Conservation (phyloP, 2,797 vertebrate genomes). For the Oreortyx pictus region DNA sequence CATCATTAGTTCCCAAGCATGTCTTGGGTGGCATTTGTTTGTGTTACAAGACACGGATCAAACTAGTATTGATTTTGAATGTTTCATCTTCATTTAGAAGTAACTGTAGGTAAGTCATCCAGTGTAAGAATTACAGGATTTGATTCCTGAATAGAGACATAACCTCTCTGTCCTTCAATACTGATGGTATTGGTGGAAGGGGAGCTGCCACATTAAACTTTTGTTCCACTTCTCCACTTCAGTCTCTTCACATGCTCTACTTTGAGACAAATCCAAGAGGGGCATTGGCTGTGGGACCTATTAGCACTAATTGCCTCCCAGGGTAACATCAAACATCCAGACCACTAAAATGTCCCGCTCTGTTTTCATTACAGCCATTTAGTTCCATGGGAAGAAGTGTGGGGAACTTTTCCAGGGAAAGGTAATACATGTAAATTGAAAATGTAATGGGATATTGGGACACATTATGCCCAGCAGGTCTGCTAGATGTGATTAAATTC, state of each 20-base stretch:
- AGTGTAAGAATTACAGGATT: neutral
- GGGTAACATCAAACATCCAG: constrained; percentile 52
- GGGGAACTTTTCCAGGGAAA: constrained; percentile 45
- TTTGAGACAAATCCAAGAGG: neutral
- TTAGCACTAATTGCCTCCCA: constrained; percentile 59
- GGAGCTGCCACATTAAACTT: neutral
- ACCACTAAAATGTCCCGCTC: constrained; percentile 30
- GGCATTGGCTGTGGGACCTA: neutral
- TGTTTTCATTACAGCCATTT: constrained; percentile 63
- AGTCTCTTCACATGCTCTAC: neutral
- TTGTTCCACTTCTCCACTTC: neutral
- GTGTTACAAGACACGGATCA: neutral
- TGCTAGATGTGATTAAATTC: constrained; percentile 66
- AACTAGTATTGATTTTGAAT: neutral
- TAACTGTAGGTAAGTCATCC: neutral
- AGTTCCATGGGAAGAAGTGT: constrained; percentile 44
- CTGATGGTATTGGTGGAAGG: neutral
- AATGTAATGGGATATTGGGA: constrained; percentile 58
- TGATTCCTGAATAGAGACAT: neutral
- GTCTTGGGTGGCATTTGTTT: neutral
- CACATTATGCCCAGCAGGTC: constrained; percentile 44
- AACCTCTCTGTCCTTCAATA: neutral
- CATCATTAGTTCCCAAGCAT: neutral
- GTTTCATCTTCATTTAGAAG: neutral
- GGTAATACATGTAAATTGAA: constrained; percentile 70